Evolutionary conservation across 2,888 invertebrate genomes (phyloP).

Genomic region (Protula sp.): DNA sequence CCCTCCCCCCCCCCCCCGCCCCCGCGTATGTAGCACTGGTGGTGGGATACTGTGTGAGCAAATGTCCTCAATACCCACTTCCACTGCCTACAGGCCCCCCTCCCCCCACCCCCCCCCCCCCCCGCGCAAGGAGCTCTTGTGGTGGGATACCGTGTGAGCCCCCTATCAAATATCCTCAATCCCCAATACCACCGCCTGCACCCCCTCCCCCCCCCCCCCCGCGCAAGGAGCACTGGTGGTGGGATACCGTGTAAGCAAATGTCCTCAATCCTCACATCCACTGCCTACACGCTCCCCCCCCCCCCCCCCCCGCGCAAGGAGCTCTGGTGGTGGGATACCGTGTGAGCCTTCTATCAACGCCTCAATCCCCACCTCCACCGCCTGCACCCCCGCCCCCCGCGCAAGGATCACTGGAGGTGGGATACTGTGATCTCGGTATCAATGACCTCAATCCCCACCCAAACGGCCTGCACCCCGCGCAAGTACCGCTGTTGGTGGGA

Average conservation of each 20-base stretch:
- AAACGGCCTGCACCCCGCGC: not conserved
- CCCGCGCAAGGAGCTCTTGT: conserved; percentile 46
- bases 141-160: conserved; percentile 51
- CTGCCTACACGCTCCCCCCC: not conserved
- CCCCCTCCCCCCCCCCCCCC: too few relatives aligned
- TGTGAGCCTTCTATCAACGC: conserved; percentile 29
- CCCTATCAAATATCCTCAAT: not conserved
- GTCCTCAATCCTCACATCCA: not conserved
- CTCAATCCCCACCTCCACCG: not conserved
- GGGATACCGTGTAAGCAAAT: conserved; percentile 43
- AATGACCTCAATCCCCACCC: not conserved
- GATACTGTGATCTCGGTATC: conserved; percentile 42
- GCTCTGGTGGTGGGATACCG: conserved; percentile 53
- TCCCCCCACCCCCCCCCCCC: too few relatives aligned
- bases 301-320: conserved; percentile 38
- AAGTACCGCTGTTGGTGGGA: too few relatives aligned
- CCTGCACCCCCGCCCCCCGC: too few relatives aligned
- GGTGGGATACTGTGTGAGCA: conserved; percentile 48
- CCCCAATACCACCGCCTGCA: not conserved
- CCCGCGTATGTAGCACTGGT: conserved; percentile 46
- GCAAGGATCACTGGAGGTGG: conserved; percentile 51
- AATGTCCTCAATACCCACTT: not conserved
- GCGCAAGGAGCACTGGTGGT: conserved; percentile 50
- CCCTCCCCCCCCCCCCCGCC: too few relatives aligned
- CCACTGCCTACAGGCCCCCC: not conserved